phyloP scores from a whole-genome alignment of 2,888 invertebrate genomes.

The Drosophila recens region DNA sequence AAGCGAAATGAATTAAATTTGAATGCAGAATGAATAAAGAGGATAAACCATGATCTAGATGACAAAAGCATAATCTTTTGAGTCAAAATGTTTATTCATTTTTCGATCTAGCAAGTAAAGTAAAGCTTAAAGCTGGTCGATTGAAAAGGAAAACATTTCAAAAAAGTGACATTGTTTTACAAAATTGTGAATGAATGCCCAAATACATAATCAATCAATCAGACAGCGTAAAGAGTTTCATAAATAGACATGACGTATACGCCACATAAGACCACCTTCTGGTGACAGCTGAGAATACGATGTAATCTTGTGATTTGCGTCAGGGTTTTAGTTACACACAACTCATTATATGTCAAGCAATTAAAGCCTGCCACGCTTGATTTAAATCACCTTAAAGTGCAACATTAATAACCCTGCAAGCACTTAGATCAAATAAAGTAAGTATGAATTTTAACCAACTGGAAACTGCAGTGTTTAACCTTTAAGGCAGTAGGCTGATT shows the following conservation, averaged over 20 bases:
- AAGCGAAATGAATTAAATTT: too few relatives aligned
- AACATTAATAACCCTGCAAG: constrained; percentile 5
- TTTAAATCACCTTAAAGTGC: constrained; percentile 3
- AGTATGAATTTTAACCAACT: not conserved
- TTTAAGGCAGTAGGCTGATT: constrained; percentile 43
- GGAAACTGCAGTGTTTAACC: constrained; percentile 20
- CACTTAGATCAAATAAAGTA: constrained; percentile 21
- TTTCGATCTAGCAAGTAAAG: too few relatives aligned
- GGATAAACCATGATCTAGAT: too few relatives aligned
- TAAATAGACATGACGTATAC: constrained; percentile 14
- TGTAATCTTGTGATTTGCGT: constrained; percentile 1
- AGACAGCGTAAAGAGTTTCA: not conserved
- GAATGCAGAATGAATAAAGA: too few relatives aligned
- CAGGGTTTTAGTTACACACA: constrained; percentile 8
- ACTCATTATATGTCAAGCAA: not conserved
- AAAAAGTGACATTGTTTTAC: not conserved
- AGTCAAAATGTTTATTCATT: not conserved
- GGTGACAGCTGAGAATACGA: not conserved
- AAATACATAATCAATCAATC: not conserved
- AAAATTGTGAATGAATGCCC: not conserved
- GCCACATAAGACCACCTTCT: not conserved
- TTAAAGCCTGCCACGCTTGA: not conserved
- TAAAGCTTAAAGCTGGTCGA: too few relatives aligned
- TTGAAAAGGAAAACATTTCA: not conserved
- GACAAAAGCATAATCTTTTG: too few relatives aligned